Conservation (phyloP, 2,797 vertebrate genomes). For the Coendou prehensilis region DNA sequence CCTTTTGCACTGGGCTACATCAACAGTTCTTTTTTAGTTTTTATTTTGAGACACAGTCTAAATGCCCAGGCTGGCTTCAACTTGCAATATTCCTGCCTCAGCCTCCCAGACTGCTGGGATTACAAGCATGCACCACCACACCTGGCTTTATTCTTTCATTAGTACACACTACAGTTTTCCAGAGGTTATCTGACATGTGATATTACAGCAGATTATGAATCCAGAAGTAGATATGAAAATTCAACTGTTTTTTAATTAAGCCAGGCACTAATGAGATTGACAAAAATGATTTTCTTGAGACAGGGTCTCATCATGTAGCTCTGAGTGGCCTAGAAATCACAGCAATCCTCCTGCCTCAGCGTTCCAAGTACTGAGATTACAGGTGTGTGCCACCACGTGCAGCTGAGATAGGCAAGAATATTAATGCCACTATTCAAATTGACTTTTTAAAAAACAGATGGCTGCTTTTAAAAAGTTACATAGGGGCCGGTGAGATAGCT, state of each 20-base stretch:
- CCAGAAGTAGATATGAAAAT: slow-evolving; percentile 56
- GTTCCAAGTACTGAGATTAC: too few species aligned
- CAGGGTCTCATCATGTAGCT: background rate
- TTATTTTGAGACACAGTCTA: background rate
- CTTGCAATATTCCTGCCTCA: background rate
- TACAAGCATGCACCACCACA: background rate
- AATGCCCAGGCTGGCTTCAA: background rate
- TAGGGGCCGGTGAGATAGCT: too few species aligned
- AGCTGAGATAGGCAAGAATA: background rate
- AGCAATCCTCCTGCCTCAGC: too few species aligned
- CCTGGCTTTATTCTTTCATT: background rate
- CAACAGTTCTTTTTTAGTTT: background rate
- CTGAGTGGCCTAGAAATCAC: background rate
- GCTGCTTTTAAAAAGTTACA: background rate
- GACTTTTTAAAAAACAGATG: background rate
- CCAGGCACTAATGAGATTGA: background rate
- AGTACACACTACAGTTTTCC: background rate
- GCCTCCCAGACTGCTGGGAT: background rate
- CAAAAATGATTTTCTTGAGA: background rate
- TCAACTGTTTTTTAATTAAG: background rate
- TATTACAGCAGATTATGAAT: background rate
- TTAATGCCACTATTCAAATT: background rate
- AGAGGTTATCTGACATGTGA: background rate
- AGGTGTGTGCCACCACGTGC: too few species aligned
- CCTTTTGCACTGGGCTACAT: background rate